These are phyloP conservation scores for Junco hyemalis DNA, from an alignment of 2,113 vertebrate species.

Conservation along the genomic window DNA sequence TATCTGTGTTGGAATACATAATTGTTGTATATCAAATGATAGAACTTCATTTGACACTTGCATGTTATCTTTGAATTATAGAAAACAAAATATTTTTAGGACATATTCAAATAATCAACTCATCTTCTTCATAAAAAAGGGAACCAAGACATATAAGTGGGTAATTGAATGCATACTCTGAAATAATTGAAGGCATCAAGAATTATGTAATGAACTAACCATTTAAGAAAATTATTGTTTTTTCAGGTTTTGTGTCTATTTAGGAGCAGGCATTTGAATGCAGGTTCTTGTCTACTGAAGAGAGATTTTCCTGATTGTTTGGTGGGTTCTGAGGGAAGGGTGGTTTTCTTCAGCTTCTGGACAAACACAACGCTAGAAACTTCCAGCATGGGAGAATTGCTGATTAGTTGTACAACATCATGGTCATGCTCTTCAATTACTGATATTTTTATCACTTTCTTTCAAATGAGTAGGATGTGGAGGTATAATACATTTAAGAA, in stretches of 20 bases:
- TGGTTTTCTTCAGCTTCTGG: background rate
- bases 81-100: background rate
- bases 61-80: background rate
- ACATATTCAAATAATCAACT: background rate
- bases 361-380: accelerated
- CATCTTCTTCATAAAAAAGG: background rate
- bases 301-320: background rate
- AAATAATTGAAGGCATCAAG: background rate
- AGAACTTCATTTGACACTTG: background rate
- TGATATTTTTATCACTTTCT: background rate
- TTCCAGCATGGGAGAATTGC: background rate
- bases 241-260: background rate
- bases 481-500: background rate
- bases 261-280: background rate
- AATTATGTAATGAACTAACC: background rate
- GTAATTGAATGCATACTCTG: background rate
- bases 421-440: background rate
- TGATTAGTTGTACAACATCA: background rate
- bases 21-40: background rate
- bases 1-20: background rate
- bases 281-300: background rate
- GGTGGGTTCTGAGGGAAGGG: background rate
- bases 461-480: background rate
- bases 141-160: background rate
- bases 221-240: background rate